Evolutionary conservation across 2,888 invertebrate species (phyloP), one percentile per base, ranked within the genome.

Genomic region (Ectemnius lituratus): DNA sequence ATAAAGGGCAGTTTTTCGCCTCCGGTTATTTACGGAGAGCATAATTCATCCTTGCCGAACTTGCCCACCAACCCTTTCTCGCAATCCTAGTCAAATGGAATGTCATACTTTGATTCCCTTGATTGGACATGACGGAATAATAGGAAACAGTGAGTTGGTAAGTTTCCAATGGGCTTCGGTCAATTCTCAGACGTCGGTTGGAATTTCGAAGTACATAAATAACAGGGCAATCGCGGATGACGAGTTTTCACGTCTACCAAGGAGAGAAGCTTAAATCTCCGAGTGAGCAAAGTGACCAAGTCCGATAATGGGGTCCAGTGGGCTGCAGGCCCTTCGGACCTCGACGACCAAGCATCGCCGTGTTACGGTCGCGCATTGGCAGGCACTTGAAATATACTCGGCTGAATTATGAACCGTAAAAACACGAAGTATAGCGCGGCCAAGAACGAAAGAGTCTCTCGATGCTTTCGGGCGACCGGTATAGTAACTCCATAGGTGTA

Each of bases 341-440:
- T 76, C 56, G 63, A 58, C 57, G 13, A 56, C 67, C 57, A 67
- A 67, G 57, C 77, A 76, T 83, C 81, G 73, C 62, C 79, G 78
- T 37, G 37, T 86, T 85, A 84, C 78, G 82, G 81, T 80, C 82
- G 79, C 76, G 82, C 88, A 89, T 89, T 89, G 90, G 89, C 89
- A 89, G 90, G 84, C 88, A 87, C 88, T 89, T 89, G 89, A 89
- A 89, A 89, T 90, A 90, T 86, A 88, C 89, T 89, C 88, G 88
- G 80, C 88, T 90, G 89, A 89, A 89, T 90, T 90, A 90, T 89
- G 90, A 90, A 90, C 89, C 90, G 90, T 90, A 89, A 90, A 90
- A 89, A 87, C 87, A 88, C 85, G 72, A 67, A 72, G 79, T 67
- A 79, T 67, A 73, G 76, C 70, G 70, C 11, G 37, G 37, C 59